phyloP scores from a whole-genome alignment of 2,113 vertebrate genomes.

The Cranoglanis bouderius region DNA sequence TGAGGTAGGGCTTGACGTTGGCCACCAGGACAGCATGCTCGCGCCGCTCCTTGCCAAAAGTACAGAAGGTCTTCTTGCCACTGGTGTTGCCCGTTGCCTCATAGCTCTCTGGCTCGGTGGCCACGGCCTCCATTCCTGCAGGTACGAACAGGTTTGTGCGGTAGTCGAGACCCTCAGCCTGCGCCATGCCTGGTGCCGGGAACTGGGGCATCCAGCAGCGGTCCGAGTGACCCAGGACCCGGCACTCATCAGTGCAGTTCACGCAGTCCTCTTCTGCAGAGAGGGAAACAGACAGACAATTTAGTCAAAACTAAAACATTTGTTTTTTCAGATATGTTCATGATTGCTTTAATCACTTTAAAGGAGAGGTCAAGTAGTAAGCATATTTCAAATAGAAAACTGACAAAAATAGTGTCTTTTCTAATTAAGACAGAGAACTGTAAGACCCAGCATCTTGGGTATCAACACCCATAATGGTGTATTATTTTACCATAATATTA shows the following conservation, averaged over 20 bases:
- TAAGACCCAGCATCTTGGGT: background rate
- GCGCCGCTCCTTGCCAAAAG: constrained; percentile 97
- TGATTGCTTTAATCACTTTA: background rate
- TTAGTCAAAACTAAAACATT: background rate
- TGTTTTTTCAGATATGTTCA: background rate
- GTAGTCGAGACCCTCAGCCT: constrained; percentile 97
- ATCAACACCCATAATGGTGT: background rate
- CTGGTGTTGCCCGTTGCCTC: constrained; percentile 93
- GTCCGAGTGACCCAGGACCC: constrained; percentile 98
- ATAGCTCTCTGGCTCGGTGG: constrained; percentile 90
- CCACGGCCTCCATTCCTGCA: constrained; percentile 88
- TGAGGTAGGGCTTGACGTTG: constrained; percentile 99
- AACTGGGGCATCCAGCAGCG: constrained; percentile 99
- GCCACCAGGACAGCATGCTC: constrained; percentile 99
- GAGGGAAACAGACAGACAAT: constrained; percentile 23
- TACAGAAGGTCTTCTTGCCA: constrained; percentile 99
- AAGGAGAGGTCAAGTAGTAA: background rate
- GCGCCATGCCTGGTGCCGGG: constrained; percentile 75
- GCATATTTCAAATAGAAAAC: background rate
- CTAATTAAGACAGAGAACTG: background rate
- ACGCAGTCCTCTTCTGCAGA: constrained; percentile 96
- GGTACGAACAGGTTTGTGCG: constrained; percentile 99
- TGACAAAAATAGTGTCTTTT: background rate
- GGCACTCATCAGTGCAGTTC: constrained; percentile 98
- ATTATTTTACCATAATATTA: background rate